A percentile compares a stretch with the other conserved stretches of the same genome.
Evolutionary conservation across 2,888 invertebrate genomes (phyloP).

Genomic region (Baronia brevicornis): DNA sequence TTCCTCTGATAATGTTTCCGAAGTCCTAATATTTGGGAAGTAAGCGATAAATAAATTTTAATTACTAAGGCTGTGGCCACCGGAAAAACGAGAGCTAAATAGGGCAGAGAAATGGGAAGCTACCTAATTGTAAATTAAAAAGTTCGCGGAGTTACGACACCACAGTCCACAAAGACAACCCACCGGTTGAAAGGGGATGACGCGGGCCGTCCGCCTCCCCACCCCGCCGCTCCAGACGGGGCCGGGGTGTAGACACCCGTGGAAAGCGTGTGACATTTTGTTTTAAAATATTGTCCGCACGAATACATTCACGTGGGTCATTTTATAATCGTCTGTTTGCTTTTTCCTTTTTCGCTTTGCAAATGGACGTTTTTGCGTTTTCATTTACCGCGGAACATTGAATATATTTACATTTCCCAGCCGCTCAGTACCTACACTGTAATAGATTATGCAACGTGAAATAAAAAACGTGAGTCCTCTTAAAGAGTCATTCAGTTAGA

Average conservation of each 20-base stretch:
- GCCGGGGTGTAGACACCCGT: conserved; percentile 57
- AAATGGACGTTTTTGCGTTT: conserved; percentile 21
- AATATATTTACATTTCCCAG: conserved; percentile 14
- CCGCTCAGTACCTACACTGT: no score
- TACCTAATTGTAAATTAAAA: conserved; percentile 77
- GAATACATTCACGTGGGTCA: conserved; percentile 71
- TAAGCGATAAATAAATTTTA: conserved; percentile 71
- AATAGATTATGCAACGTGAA: no score
- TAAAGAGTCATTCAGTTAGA: conserved; percentile 21
- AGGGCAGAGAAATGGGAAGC: conserved; percentile 75
- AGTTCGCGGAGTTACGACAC: conserved; percentile 76
- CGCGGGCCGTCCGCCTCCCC: conserved; percentile 22
- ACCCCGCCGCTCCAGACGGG: conserved; percentile 21
- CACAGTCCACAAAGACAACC: conserved; percentile 75
- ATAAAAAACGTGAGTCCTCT: no score
- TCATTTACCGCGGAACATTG: conserved; percentile 18
- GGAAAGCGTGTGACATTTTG: conserved; percentile 75
- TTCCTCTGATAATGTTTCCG: conserved; percentile 32
- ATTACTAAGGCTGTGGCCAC: conserved; percentile 61
- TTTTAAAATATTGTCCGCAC: conserved; percentile 75
- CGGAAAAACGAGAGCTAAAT: conserved; percentile 74
- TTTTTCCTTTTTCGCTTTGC: conserved; percentile 44
- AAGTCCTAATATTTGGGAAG: conserved; percentile 40
- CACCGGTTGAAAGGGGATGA: conserved; percentile 36
- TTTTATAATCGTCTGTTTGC: conserved; percentile 61